Conservation (phyloP, 2,113 vertebrate species). For the Formicarius rufipectus region DNA sequence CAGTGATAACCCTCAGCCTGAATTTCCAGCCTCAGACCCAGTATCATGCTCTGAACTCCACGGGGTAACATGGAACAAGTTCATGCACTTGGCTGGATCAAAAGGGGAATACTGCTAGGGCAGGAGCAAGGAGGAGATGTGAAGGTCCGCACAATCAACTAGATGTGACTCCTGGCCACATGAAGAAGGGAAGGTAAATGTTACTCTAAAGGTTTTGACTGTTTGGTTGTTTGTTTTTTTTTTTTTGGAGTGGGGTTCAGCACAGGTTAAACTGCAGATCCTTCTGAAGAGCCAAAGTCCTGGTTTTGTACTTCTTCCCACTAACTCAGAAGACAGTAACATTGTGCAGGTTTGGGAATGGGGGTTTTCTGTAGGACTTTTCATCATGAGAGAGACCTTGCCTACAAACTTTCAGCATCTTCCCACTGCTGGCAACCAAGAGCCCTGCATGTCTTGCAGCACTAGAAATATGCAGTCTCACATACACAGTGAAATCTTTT, state of each 20-base stretch:
- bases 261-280: neutral
- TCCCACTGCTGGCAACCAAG: neutral
- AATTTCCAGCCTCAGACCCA: neutral
- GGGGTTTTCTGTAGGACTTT: neutral
- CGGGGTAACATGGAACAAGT: neutral
- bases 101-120: neutral
- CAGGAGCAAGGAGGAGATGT: neutral
- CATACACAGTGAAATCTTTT: fast-evolving
- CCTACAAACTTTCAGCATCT: neutral
- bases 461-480: neutral
- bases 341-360: neutral
- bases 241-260: neutral
- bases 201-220: neutral
- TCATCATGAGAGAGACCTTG: neutral
- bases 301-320: neutral
- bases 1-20: neutral
- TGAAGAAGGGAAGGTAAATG: neutral
- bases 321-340: neutral
- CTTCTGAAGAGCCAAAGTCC: neutral
- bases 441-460: neutral
- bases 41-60: neutral
- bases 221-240: too few relatives aligned
- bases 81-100: neutral
- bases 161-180: neutral
- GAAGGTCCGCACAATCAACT: neutral